Evolutionary conservation across 2,113 vertebrate genomes (phyloP).

Genomic region (Chionis minor): DNA sequence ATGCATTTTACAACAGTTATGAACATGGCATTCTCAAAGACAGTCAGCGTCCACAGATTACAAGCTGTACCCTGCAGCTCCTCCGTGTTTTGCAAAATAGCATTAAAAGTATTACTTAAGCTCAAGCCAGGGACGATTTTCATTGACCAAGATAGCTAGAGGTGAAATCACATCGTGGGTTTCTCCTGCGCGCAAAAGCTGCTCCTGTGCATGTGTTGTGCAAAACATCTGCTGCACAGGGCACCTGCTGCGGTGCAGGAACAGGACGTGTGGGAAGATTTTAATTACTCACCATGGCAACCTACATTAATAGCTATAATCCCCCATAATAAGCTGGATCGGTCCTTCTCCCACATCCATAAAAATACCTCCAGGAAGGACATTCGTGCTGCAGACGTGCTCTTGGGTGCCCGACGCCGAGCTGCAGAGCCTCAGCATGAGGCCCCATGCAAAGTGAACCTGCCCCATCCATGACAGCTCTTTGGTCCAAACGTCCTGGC

Average conservation of each 20-base stretch:
- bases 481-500: background rate
- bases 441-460: background rate
- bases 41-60: background rate
- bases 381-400: background rate
- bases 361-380: slow-evolving; percentile 18
- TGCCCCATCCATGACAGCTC: too few species aligned
- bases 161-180: background rate
- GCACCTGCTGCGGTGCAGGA: background rate
- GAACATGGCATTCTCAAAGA: background rate
- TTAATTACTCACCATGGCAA: slow-evolving; percentile 63
- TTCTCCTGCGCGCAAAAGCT: slow-evolving; percentile 8
- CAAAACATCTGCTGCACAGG: slow-evolving; percentile 39
- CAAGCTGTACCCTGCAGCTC: background rate
- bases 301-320: background rate
- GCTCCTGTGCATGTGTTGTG: background rate
- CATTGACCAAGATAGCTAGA: background rate
- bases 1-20: background rate
- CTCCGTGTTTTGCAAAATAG: background rate
- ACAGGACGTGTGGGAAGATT: background rate
- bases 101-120: background rate
- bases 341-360: background rate
- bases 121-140: background rate
- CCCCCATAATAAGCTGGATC: background rate
- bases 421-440: background rate
- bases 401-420: fast-evolving